Conservation (phyloP, 2,797 vertebrate genomes). For the Synaphobranchus kaupii region DNA sequence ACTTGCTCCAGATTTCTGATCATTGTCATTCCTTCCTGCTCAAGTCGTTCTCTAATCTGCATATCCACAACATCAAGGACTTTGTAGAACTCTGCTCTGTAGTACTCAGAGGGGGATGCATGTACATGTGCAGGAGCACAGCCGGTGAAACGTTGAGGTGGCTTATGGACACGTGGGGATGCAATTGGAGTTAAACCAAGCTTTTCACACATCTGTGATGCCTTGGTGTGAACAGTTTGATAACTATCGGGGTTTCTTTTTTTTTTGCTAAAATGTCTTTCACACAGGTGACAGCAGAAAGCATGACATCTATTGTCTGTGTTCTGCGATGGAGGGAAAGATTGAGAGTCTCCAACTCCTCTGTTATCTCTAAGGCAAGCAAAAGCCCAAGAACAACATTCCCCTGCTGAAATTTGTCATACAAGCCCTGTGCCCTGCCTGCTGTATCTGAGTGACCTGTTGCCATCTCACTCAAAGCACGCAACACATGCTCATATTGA, state of each 20-base stretch:
- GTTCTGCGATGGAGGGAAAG: constrained; percentile 15
- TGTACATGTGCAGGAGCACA: constrained; percentile 17
- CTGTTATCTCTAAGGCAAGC: background rate
- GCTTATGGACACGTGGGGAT: background rate
- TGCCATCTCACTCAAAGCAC: too few species aligned
- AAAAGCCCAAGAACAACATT: constrained; percentile 16
- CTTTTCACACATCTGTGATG: constrained; percentile 16
- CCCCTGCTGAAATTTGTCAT: background rate
- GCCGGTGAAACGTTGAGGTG: constrained; percentile 7
- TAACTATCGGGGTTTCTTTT: background rate
- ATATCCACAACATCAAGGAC: too few species aligned
- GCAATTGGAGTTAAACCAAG: background rate
- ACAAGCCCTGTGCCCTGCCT: too few species aligned
- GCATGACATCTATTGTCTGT: constrained; percentile 29
- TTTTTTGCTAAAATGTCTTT: background rate
- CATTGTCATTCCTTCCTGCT: too few species aligned
- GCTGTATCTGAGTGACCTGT: too few species aligned
- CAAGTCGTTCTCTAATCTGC: too few species aligned
- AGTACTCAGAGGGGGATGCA: constrained; percentile 12
- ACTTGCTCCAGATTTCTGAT: too few species aligned
- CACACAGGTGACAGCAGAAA: constrained; percentile 19
- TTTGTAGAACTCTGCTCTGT: too few species aligned
- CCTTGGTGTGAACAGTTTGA: too few species aligned
- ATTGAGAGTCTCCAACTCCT: constrained; percentile 27
- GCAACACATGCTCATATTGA: too few species aligned